Evolutionary conservation across 2,797 vertebrate genomes (phyloP), one percentile per base, ranked within the genome.

Genomic region (Hydrocynus forskahlii): DNA sequence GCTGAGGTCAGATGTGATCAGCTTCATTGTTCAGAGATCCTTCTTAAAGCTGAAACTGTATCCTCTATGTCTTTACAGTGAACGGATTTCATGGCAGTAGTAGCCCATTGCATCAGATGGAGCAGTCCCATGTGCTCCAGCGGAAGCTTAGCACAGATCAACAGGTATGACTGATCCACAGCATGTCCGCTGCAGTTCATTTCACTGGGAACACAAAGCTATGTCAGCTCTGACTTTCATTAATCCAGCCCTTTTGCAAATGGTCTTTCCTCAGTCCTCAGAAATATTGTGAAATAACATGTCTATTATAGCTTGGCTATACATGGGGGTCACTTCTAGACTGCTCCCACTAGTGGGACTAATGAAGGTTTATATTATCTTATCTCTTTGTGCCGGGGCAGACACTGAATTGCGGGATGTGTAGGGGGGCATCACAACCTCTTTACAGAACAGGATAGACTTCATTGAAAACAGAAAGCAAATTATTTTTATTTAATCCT

Each of bases 51-150:
- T 21, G 14, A 25, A 45, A 43, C 38, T 50, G 25, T 73, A 60
- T 79, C 43, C 48, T 9, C 50, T 25, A 63, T 50, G 76, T 78
- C 67, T 89, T 83, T 85, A 3, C 93, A 99, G 98, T 97, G 91
- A 99, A 99, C 89, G 98, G 97, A 88, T 97, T 97, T 92, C 97
- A 98, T 89, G 91, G 93, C 4, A 93, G 95, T 79, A 95, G 95
- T 40, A 96, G 95, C 40, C 93, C 95, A 0, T 90, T 93, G 75
- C 95, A 96, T 93, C 97, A 95, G 79, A 87, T 91, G 6, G 97
- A 99, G 70, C 89, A 93, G 48, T 87, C 92, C 16, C 95, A 97
- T 84, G 93, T 92, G 82, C 91, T 92, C 89, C 90, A 95, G 84
- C 93, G 94, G 87, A 98, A 96, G 93, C 78, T 92, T 90, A 95